These are phyloP conservation scores for Parnassius apollo DNA, from an alignment of 2,888 invertebrate genomes.

Conservation along the genomic window DNA sequence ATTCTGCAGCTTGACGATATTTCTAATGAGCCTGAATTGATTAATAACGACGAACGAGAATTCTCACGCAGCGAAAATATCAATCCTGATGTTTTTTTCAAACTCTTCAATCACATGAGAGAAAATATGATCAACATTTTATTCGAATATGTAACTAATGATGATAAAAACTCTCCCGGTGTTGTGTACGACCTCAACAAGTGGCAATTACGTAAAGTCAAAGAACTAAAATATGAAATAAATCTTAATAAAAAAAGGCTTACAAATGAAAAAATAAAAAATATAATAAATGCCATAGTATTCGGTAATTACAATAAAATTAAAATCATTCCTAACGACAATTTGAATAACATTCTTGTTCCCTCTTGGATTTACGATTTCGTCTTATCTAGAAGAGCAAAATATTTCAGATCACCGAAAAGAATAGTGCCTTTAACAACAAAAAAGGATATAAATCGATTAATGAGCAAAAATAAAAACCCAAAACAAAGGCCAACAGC, in stretches of 20 bases:
- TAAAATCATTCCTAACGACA: slow-evolving; percentile 6
- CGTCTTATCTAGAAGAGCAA: neutral
- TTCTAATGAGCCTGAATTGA: slow-evolving; percentile 9
- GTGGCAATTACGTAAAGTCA: slow-evolving; percentile 14
- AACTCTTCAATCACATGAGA: slow-evolving; percentile 7
- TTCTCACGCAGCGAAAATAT: neutral
- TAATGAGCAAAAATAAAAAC: slow-evolving; percentile 3
- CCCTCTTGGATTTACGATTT: slow-evolving; percentile 20
- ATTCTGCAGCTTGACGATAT: slow-evolving; percentile 10
- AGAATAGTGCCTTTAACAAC: slow-evolving; percentile 5
- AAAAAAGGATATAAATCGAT: neutral
- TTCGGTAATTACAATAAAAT: slow-evolving; percentile 14
- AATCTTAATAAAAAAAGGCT: slow-evolving; percentile 6
- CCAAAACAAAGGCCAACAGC: slow-evolving; percentile 11
- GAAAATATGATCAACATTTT: slow-evolving; percentile 11
- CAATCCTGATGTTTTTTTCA: slow-evolving; percentile 14
- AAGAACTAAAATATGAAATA: slow-evolving; percentile 16
- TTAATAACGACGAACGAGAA: neutral
- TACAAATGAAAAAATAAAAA: slow-evolving; percentile 3
- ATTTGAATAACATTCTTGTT: slow-evolving; percentile 7
- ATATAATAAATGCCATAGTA: slow-evolving; percentile 11
- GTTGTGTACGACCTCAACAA: slow-evolving; percentile 1
- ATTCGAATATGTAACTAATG: slow-evolving; percentile 8
- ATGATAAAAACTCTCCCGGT: slow-evolving; percentile 5
- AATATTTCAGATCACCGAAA: neutral